phyloP scores from a whole-genome alignment of 2,888 invertebrate genomes.

The Eugnorisma glareosa region DNA sequence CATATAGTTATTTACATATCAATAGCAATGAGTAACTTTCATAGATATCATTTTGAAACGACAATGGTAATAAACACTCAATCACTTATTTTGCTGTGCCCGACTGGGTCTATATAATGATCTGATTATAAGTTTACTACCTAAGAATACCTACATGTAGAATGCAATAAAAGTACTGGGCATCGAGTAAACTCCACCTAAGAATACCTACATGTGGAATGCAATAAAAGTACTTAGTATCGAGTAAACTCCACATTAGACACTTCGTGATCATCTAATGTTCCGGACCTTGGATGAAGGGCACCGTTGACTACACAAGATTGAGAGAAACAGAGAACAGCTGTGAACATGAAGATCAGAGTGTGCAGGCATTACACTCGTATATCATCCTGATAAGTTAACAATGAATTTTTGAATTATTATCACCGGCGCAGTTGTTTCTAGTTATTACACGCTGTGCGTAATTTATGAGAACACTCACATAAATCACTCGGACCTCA shows the following conservation, averaged over 20 bases:
- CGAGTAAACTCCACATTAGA: too few relatives aligned
- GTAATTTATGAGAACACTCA: conserved; percentile 45
- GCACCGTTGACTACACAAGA: background rate
- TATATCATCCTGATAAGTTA: conserved; percentile 15
- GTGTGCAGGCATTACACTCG: background rate
- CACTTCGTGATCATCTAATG: background rate
- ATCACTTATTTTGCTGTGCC: too few relatives aligned
- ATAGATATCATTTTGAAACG: background rate
- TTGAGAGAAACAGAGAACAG: background rate
- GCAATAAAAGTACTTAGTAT: too few relatives aligned
- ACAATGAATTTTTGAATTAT: conserved; percentile 43
- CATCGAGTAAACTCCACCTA: too few relatives aligned
- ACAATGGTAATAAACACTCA: too few relatives aligned
- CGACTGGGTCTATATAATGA: too few relatives aligned
- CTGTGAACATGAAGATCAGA: background rate
- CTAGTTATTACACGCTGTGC: conserved; percentile 35
- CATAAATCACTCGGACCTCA: conserved; percentile 27
- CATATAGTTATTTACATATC: background rate
- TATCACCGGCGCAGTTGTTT: conserved; percentile 17
- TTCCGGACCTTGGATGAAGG: background rate
- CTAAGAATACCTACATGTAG: too few relatives aligned
- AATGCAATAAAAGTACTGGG: too few relatives aligned
- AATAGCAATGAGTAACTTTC: background rate
- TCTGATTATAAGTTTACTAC: too few relatives aligned
- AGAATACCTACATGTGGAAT: too few relatives aligned